Evolutionary conservation across 2,888 invertebrate species (phyloP).

Genomic region (Eledona agricola): DNA sequence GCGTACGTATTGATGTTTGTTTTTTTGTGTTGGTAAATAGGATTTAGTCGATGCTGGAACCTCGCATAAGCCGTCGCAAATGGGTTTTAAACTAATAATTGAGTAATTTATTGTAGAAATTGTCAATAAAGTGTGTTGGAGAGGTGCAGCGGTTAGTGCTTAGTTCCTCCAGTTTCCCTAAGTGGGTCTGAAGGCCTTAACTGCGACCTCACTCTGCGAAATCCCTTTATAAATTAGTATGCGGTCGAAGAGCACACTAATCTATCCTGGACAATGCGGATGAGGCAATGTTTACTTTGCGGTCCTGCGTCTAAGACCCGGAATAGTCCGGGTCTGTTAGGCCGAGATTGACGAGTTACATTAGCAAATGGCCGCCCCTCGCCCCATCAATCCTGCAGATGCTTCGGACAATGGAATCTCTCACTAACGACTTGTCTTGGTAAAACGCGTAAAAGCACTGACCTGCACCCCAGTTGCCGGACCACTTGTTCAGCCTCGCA

Average conservation of each 20-base stretch:
- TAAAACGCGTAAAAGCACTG: slow-evolving; percentile 9
- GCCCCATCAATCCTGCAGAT: slow-evolving; percentile 49
- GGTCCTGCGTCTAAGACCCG: slow-evolving; percentile 41
- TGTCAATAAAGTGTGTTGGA: slow-evolving; percentile 25
- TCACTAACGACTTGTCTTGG: slow-evolving; percentile 44
- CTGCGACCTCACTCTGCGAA: slow-evolving; percentile 36
- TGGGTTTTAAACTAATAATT: slow-evolving; percentile 25
- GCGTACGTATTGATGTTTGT: too few species aligned
- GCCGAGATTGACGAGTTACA: slow-evolving; percentile 60
- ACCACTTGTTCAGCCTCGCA: slow-evolving; percentile 29
- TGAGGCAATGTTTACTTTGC: slow-evolving; percentile 52
- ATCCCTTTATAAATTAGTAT: slow-evolving; percentile 47
- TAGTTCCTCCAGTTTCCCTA: slow-evolving; percentile 18
- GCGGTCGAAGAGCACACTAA: slow-evolving; percentile 46
- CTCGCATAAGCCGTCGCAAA: slow-evolving; percentile 9
- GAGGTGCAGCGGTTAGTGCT: slow-evolving; percentile 27
- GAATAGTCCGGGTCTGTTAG: slow-evolving; percentile 38
- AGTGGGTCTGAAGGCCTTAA: slow-evolving; percentile 35
- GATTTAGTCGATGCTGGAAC: too few species aligned
- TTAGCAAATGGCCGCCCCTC: slow-evolving; percentile 58
- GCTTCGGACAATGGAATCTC: slow-evolving; percentile 57
- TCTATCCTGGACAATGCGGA: slow-evolving; percentile 53
- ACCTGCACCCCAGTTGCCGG: slow-evolving; percentile 17
- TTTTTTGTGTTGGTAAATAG: too few species aligned
- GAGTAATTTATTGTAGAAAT: slow-evolving; percentile 27